Conservation (phyloP, 2,113 vertebrate species). For the Albula glossodonta region DNA sequence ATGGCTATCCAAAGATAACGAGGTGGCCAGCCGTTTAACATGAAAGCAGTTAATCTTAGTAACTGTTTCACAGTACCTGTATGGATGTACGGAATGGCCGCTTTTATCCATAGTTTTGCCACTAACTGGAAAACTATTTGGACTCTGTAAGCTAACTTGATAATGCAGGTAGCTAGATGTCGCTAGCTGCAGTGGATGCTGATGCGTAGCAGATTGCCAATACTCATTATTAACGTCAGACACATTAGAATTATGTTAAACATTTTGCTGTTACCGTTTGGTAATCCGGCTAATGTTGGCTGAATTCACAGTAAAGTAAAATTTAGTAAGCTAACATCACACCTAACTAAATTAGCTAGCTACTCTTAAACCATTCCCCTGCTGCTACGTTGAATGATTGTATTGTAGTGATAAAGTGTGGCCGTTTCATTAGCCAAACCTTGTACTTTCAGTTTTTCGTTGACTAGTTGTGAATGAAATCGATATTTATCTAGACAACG, state of each 20-base stretch:
- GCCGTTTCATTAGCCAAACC: not conserved
- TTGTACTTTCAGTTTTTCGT: not conserved
- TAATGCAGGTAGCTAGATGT: not conserved
- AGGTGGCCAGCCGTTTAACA: too few relatives aligned
- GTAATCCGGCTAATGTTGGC: not conserved
- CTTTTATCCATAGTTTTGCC: too few relatives aligned
- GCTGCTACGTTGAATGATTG: not conserved
- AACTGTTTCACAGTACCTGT: too few relatives aligned
- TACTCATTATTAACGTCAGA: too few relatives aligned
- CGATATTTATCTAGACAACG: not conserved
- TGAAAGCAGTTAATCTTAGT: too few relatives aligned
- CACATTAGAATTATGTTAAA: too few relatives aligned
- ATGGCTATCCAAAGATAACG: too few relatives aligned
- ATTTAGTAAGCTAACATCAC: too few relatives aligned
- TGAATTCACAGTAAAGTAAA: not conserved
- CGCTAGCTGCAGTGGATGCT: not conserved
- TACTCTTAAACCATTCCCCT: not conserved
- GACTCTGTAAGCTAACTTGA: not conserved
- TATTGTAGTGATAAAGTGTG: not conserved
- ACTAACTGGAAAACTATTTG: too few relatives aligned
- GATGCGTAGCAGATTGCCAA: not conserved
- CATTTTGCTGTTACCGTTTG: too few relatives aligned
- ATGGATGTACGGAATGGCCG: too few relatives aligned
- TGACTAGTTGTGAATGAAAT: constrained; percentile 25
- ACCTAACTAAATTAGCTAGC: not conserved